Evolutionary conservation across 92 coral and sea anemone species (phyloP), one percentile per base, ranked within the genome.

Genomic region (Actinostola sp.): DNA sequence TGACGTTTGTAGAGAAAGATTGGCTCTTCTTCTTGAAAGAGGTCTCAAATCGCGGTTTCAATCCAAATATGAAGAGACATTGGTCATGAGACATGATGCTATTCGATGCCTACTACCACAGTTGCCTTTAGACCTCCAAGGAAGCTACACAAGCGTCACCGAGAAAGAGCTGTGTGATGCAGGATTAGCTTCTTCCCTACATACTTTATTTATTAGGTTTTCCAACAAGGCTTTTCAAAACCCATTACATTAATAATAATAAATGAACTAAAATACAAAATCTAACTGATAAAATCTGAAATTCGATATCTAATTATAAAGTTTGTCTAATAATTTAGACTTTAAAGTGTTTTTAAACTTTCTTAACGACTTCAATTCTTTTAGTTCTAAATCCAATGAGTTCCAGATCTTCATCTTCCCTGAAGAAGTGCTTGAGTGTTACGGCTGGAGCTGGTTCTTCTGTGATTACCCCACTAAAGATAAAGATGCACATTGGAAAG

Each of bases 131-230:
- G 76, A 81, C 17, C 65, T 82, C 46, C n/a, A n/a, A n/a, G n/a
- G n/a, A n/a, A 9, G 72, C 60, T 44, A 55, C 33, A 67, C 33
- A 46, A 42, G 28, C 23, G 82, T 62, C 33, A 51, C 30, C 33
- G 82, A 74, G 30, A 63, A 75, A 11, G 87, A 82, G 27, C 80
- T 82, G 45, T 14, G 46, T 20, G 56, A 55, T 23, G 78, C 87
- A 39, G 77, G 72, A n/a, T 63, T 82, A 21, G 87, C 56, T 20
- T 28, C 75, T 46, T 82, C 32, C 27, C n/a, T n/a, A n/a, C n/a
- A n/a, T n/a, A n/a, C n/a, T n/a, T n/a, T n/a, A n/a, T n/a, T n/a
- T n/a, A n/a, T n/a, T n/a, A n/a, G n/a, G n/a, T n/a, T n/a, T n/a
- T n/a, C n/a, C n/a, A n/a, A n/a, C n/a, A n/a, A n/a, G n/a, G n/a